A percentile compares a stretch with the other conserved stretches of the same genome.
Conservation (phyloP, 2,113 vertebrate species). For the Osmerus mordax region DNA sequence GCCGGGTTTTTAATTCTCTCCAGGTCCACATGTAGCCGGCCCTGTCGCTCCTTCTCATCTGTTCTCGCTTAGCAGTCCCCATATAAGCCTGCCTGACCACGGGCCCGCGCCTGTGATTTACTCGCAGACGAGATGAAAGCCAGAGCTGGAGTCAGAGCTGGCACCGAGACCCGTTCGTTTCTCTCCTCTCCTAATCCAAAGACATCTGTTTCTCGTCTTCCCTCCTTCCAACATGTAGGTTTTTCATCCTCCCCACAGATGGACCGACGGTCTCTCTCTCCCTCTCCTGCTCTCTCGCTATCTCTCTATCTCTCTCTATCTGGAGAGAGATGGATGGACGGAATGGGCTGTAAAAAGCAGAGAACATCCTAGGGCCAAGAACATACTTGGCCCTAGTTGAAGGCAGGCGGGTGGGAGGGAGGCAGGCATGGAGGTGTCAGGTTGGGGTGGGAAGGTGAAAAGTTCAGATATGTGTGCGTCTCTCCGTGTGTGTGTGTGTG, state of each 20-base stretch:
- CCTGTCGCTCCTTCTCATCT: slow-evolving; percentile 9
- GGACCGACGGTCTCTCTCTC: neutral
- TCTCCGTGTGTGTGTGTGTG: neutral
- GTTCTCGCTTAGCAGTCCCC: slow-evolving; percentile 1
- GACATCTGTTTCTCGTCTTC: slow-evolving; percentile 7
- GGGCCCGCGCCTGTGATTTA: slow-evolving; percentile 9
- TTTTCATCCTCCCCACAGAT: slow-evolving; percentile 6
- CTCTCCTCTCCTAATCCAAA: neutral
- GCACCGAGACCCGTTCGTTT: neutral
- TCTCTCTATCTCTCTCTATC: neutral
- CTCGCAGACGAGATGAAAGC: slow-evolving; percentile 12
- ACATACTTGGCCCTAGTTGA: neutral
- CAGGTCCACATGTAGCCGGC: neutral
- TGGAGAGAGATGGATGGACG: neutral
- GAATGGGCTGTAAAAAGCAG: slow-evolving; percentile 9
- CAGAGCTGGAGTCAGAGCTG: neutral
- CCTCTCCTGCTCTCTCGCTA: neutral
- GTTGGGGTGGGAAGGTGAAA: neutral
- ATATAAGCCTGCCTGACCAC: slow-evolving; percentile 8
- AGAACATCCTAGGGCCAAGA: neutral
- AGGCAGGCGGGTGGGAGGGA: neutral
- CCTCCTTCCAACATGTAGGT: slow-evolving; percentile 2
- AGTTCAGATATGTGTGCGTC: neutral
- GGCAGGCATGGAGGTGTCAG: neutral
- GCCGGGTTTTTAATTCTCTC: slow-evolving; percentile 6